Evolutionary conservation across 2,113 vertebrate species (phyloP), one percentile per base, ranked within the genome.

Genomic region (Acanthochromis polyacanthus): DNA sequence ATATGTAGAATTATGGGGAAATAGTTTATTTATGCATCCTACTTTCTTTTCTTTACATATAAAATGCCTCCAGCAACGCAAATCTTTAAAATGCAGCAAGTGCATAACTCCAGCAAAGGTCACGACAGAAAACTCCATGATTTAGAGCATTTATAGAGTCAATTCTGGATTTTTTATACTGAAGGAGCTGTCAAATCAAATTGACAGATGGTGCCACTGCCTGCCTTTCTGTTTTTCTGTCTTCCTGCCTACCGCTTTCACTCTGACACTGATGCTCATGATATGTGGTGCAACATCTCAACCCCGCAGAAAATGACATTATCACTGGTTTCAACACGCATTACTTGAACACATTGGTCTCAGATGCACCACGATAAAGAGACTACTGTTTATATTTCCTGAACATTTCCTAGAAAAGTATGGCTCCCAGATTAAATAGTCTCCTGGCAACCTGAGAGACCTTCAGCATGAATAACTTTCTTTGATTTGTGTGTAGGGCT

Each of bases 191-290:
- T 8, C 56, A 45, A 43, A 68, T 68, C 50, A 57, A 51, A 71
- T 75, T 65, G 60, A 48, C 38, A 80, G 66, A 75, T 62, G 65
- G 71, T 71, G 76, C 28, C 65, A 77, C 68, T 45, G 28, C 30
- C 56, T 64, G 51, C 45, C 50, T 59, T 45, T 58, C 53, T 70
- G 72, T 52, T 53, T 48, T 20, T 12, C 30, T 65, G 55, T 48
- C 17, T 77, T 20, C 4, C 52, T 45, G 38, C 36, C 46, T 57
- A 45, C 46, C 71, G 4, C 51, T 63, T 59, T 58, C 22, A 50
- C 62, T 58, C 65, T 73, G 68, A 62, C 65, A 78, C 1, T 52
- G 20, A 66, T 0, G 0, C 45, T 61, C 10, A n/a, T 48, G 15
- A 63, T 66, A 4, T 51, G 45, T 0, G 0, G 10, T 53, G 65